Evolutionary conservation across 1,140 invertebrate genomes (phyloP).

Genomic region (Ridgeia piscesae): DNA sequence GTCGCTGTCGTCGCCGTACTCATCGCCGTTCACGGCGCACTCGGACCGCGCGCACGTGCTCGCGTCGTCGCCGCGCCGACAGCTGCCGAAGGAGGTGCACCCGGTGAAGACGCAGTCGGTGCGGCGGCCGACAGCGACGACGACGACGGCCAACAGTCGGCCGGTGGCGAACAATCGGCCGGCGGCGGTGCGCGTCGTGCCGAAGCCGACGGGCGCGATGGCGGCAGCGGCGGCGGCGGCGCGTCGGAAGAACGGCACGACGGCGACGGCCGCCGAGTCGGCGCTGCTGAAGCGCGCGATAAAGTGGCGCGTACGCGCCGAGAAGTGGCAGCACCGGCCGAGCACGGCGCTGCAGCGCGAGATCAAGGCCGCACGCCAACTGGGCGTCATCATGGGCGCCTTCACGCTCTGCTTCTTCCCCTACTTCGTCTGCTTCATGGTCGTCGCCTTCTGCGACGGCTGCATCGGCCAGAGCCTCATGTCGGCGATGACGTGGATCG

Average conservation of each 20-base stretch:
- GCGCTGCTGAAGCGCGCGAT: background rate
- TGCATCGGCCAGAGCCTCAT: constrained; percentile 54
- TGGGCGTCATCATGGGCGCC: constrained; percentile 69
- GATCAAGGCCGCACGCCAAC: constrained; percentile 67
- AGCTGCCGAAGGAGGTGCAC: constrained; percentile 19
- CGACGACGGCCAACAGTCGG: constrained; percentile 8
- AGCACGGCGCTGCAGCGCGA: constrained; percentile 61
- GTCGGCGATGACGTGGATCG: constrained; percentile 63
- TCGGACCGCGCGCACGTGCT: background rate
- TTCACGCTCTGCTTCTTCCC: constrained; percentile 70
- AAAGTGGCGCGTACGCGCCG: background rate
- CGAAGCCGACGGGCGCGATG: constrained; percentile 20
- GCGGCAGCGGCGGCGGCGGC: constrained; percentile 16
- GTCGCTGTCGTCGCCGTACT: constrained; percentile 26
- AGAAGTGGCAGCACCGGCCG: constrained; percentile 29
- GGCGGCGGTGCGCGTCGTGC: background rate
- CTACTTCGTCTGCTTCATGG: constrained; percentile 68
- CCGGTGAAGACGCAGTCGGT: constrained; percentile 18
- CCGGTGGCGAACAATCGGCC: constrained; percentile 10
- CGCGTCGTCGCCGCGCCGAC: background rate
- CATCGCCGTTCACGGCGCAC: background rate
- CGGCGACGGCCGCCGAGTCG: constrained; percentile 4
- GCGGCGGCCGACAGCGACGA: background rate
- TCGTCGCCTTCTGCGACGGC: constrained; percentile 65
- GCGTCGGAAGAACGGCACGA: background rate